phyloP scores from a whole-genome alignment of 2,888 invertebrate genomes.

The Ophion ventricosus region DNA sequence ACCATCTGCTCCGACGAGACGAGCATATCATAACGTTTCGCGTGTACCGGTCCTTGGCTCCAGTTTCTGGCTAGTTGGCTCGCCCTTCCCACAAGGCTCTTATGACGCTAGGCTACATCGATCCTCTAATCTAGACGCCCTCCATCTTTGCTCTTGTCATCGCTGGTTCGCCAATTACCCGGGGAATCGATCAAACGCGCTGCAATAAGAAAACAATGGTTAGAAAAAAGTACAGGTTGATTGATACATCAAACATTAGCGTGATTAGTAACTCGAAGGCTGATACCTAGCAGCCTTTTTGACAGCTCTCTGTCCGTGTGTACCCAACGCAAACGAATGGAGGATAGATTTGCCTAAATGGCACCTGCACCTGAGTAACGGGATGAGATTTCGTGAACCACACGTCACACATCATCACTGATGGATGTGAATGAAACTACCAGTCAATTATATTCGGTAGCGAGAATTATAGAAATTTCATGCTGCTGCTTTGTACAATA shows the following conservation, averaged over 20 bases:
- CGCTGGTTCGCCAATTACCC: slow-evolving; percentile 29
- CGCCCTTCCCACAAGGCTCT: neutral
- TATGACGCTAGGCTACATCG: slow-evolving; percentile 9
- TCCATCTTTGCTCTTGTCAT: slow-evolving; percentile 21
- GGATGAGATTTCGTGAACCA: no score
- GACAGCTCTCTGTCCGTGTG: no score
- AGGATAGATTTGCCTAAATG: no score
- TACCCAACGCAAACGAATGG: no score
- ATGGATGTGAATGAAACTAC: no score
- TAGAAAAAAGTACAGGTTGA: neutral
- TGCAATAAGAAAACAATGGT: slow-evolving; percentile 36
- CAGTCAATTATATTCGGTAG: no score
- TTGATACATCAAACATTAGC: neutral
- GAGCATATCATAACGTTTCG: slow-evolving; percentile 22
- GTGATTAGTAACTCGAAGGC: neutral
- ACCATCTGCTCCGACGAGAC: slow-evolving; percentile 6
- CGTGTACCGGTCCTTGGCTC: slow-evolving; percentile 7
- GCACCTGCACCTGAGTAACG: no score
- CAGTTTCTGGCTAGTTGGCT: slow-evolving; percentile 37
- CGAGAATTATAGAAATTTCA: no score
- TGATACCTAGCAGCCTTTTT: no score
- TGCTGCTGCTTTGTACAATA: no score
- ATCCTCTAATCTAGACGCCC: slow-evolving; percentile 16
- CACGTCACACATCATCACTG: no score
- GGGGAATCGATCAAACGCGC: slow-evolving; percentile 47